Evolutionary conservation across 2,888 invertebrate species (phyloP), one percentile per base, ranked within the genome.

Genomic region (Listrodromus nycthemerus): DNA sequence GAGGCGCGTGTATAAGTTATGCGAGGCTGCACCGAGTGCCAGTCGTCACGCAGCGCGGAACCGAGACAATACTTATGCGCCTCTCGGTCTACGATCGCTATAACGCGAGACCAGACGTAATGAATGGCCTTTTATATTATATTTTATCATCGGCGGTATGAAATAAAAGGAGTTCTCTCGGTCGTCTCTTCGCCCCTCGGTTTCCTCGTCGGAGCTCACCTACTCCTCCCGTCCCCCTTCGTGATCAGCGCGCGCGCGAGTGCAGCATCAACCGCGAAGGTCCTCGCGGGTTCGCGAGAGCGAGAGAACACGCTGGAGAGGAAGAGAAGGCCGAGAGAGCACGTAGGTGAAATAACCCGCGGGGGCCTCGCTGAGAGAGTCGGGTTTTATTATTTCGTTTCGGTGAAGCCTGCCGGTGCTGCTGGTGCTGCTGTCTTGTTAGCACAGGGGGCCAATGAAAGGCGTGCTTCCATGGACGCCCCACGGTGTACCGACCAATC

Each of bases 351-450:
- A 21, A 79, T 69, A 58, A 24, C 41, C 41, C 50, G 58, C 78
- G 19, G 24, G 37, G 58, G 30, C 61, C 4, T 55, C 24, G 24
- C 55, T 13, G 66, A 52, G 85, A 80, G 84, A 81, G 73, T 82
- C 84, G 86, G 87, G 88, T 89, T 91, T 91, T 91, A 91, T 93
- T 92, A 91, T 91, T 92, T 93, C 91, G 91, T 92, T 91, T 91
- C 89, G 73, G 21, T 74, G 63, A 74, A 63, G 74, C 74, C 21
- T 63, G 63, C 73, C 10, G 58, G n/a, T 73, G 58, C 61, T 58
- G 65, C 70, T 83, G 89, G 90, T 89, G 88, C 90, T 89, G 92
- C 89, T 89, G 91, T 90, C 92, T 92, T 89, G 92, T 93, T 92
- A 91, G 90, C 89, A 81, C 77, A 74, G 82, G 89, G 88, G 88